A percentile compares a stretch with the other conserved stretches of the same genome.
Evolutionary conservation across 2,113 vertebrate genomes (phyloP).

Genomic region (Oceanites oceanicus): DNA sequence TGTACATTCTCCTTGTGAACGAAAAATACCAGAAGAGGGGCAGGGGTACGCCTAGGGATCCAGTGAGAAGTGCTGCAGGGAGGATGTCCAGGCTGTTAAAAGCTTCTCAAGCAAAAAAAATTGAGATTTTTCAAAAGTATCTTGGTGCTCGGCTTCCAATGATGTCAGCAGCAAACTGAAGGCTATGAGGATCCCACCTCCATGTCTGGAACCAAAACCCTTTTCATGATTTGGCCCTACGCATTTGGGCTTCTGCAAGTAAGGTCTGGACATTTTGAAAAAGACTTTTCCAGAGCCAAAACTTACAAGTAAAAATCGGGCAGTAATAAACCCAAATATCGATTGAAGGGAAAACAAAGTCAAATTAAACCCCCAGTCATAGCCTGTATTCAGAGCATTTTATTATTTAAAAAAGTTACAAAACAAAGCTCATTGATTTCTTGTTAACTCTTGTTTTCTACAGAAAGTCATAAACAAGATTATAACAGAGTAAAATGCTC

Average conservation of each 20-base stretch:
- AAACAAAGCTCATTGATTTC: not conserved
- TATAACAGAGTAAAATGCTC: not conserved
- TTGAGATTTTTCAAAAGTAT: not conserved
- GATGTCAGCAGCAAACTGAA: not conserved
- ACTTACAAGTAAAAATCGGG: not conserved
- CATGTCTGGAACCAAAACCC: not conserved
- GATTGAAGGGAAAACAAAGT: not conserved
- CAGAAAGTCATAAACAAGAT: not conserved
- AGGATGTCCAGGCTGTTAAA: not conserved
- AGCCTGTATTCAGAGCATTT: not conserved
- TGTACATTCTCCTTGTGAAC: not conserved
- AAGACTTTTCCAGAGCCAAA: not conserved
- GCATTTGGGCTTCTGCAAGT: not conserved
- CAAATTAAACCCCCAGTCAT: not conserved
- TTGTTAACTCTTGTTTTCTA: not conserved
- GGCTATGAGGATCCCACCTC: not conserved
- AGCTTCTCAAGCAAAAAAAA: not conserved
- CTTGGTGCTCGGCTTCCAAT: not conserved
- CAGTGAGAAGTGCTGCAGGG: not conserved
- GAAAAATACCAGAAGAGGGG: not conserved
- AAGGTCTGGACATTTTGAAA: not conserved
- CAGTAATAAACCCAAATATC: not conserved
- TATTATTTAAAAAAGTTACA: constrained; percentile 2
- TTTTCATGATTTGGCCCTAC: accelerated
- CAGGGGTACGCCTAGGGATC: not conserved